phyloP scores from a whole-genome alignment of 2,113 vertebrate genomes.

The Campylomormyrus tamandua region DNA sequence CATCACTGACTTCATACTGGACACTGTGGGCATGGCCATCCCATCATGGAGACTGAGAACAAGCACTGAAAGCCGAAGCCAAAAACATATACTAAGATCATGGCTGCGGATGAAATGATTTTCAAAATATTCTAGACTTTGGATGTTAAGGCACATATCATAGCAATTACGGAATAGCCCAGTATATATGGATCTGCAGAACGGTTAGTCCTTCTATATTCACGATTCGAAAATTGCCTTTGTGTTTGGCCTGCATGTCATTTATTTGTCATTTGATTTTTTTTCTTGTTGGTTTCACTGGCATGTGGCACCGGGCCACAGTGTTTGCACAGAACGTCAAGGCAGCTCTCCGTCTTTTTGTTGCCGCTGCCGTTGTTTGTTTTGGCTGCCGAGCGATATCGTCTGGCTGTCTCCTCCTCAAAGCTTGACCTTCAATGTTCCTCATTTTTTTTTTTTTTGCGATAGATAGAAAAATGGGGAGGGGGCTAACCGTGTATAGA shows the following conservation, averaged over 20 bases:
- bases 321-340: not conserved
- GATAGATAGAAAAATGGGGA: not conserved
- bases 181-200: not conserved
- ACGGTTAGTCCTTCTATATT: not conserved
- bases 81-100: not conserved
- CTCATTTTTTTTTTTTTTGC: not conserved
- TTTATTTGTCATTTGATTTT: not conserved
- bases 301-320: not conserved
- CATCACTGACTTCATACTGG: not conserved
- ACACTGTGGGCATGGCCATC: not conserved
- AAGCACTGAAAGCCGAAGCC: not conserved
- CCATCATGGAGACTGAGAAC: not conserved
- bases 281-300: not conserved
- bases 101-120: not conserved
- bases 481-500: not conserved
- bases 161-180: not conserved
- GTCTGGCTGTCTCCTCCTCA: not conserved
- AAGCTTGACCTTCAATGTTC: conserved; percentile 25
- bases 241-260: not conserved
- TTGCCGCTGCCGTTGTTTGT: not conserved
- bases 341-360: not conserved
- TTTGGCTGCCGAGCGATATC: not conserved
- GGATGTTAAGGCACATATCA: not conserved
- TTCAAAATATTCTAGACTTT: not conserved
- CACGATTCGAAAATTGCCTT: not conserved